These are phyloP conservation scores for Pagetopsis macropterus DNA, from an alignment of 2,797 vertebrate genomes.

Conservation along the genomic window DNA sequence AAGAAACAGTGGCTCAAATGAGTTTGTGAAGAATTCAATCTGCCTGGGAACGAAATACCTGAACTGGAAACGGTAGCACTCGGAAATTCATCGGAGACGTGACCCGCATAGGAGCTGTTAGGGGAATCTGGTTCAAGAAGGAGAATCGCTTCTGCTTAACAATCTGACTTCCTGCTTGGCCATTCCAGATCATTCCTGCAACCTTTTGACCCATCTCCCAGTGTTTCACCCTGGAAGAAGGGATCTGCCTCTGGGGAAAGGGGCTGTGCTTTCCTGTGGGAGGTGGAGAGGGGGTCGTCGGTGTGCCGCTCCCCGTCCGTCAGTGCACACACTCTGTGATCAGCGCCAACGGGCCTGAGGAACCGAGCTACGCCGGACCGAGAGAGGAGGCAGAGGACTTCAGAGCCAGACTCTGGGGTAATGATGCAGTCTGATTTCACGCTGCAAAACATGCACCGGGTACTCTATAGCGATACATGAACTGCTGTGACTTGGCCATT, in stretches of 20 bases:
- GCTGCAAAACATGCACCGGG: conserved; percentile 1
- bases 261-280: conserved; percentile 79
- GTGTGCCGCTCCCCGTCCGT: conserved; percentile 71
- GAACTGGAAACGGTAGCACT: conserved; percentile 36
- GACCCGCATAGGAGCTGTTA: conserved; percentile 33
- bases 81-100: conserved; percentile 31
- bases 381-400: conserved; percentile 90
- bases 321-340: conserved; percentile 65
- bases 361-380: conserved; percentile 65
- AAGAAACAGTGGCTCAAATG: conserved; percentile 44
- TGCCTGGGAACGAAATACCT: conserved; percentile 21
- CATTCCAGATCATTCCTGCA: conserved; percentile 74
- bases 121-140: conserved; percentile 38
- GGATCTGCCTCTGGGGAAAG: conserved; percentile 79
- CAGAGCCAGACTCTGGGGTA: conserved; percentile 95
- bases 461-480: neutral
- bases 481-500: neutral
- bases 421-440: conserved; percentile 48
- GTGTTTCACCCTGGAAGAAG: conserved; percentile 83
- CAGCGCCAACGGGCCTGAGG: conserved; percentile 75
- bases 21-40: conserved; percentile 40
- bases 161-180: conserved; percentile 39
- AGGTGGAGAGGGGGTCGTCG: conserved; percentile 66
- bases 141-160: conserved; percentile 15
- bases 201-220: conserved; percentile 56